Evolutionary conservation across 2,113 vertebrate species (phyloP).

Genomic region (Chamaea fasciata): DNA sequence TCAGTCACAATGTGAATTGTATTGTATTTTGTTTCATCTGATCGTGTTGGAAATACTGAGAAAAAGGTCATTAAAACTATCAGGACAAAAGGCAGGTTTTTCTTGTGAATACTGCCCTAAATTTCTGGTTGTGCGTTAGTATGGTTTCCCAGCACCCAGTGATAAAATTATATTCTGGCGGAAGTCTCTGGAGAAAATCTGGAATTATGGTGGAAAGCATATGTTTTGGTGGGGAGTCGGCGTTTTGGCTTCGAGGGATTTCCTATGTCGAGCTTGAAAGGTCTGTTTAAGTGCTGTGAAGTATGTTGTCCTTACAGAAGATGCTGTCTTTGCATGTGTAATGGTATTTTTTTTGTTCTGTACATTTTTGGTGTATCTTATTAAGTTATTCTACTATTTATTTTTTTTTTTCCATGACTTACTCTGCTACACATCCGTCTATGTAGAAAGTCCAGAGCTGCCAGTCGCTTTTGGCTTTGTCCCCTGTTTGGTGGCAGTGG

Average conservation of each 20-base stretch:
- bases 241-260: neutral
- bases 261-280: neutral
- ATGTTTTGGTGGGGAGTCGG: neutral
- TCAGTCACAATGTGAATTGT: neutral
- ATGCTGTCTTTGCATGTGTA: neutral
- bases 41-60: neutral
- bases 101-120: neutral
- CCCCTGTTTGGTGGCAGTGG: neutral
- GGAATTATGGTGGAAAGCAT: neutral
- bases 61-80: neutral
- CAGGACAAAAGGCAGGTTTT: neutral
- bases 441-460: neutral
- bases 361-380: neutral
- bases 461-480: neutral
- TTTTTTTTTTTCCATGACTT: neutral
- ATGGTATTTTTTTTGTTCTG: neutral
- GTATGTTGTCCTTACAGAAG: neutral
- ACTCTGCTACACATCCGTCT: neutral
- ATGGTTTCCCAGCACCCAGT: neutral
- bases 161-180: neutral
- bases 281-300: neutral
- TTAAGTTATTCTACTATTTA: neutral
- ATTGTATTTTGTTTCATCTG: neutral
- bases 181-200: neutral
- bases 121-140: neutral